These are phyloP conservation scores for Andrena flavipes DNA, from an alignment of 2,888 invertebrate genomes.

Conservation along the genomic window DNA sequence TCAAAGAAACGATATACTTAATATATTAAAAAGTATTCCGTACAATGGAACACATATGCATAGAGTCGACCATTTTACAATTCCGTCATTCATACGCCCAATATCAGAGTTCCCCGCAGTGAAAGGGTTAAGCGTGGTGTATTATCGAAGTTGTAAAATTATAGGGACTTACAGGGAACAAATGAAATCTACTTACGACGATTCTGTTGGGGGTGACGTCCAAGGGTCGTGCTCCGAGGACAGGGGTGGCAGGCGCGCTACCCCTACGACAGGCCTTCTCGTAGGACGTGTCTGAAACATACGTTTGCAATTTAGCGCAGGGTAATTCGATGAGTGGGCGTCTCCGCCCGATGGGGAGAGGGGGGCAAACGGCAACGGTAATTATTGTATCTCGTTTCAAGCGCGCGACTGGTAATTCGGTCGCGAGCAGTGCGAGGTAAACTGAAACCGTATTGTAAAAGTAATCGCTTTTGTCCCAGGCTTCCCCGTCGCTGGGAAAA, in stretches of 20 bases:
- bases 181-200: slow-evolving; percentile 86
- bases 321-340: slow-evolving; percentile 31
- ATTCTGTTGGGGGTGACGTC: slow-evolving; percentile 92
- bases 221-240: slow-evolving; percentile 89
- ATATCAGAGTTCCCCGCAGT: background rate
- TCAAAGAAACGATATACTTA: background rate
- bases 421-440: slow-evolving; percentile 17
- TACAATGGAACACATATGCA: background rate
- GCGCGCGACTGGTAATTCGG: slow-evolving; percentile 39
- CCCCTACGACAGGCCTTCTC: slow-evolving; percentile 95
- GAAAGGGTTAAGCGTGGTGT: background rate
- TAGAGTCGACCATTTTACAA: background rate
- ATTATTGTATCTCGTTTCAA: slow-evolving; percentile 61
- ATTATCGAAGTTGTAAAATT: slow-evolving; percentile 39
- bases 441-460: slow-evolving; percentile 35
- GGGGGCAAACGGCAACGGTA: slow-evolving; percentile 21
- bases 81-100: background rate
- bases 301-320: slow-evolving; percentile 55
- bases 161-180: slow-evolving; percentile 14
- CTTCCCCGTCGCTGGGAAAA: background rate
- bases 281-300: slow-evolving; percentile 93
- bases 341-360: background rate
- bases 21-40: background rate
- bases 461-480: slow-evolving; percentile 13
- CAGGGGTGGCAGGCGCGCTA: slow-evolving; percentile 93